Evolutionary conservation across 1,140 invertebrate genomes (phyloP), one percentile per base, ranked within the genome.

Genomic region (Mylabris phalerata): DNA sequence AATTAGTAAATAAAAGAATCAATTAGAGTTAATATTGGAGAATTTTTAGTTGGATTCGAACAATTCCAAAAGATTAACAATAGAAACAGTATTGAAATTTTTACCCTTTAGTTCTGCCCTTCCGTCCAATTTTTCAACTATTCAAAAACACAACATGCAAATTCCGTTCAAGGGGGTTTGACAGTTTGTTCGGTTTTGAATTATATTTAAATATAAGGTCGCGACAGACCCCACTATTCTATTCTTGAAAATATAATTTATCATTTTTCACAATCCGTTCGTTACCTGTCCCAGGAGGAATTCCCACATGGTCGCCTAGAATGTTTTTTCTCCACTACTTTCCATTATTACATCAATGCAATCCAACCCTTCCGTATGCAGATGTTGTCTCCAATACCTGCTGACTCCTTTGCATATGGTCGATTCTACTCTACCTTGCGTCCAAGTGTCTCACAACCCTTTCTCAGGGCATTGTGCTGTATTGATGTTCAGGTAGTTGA

Each of bases 161-260:
- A 70, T 70, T 63, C 61, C 60, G 50, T 48, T 61, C 64, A 59
- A 67, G 63, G 66, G 66, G 64, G 62, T 65, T 67, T 70, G 68
- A 68, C 66, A 70, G 66, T 70, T 70, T 32, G 4, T 32, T 32
- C 32, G 32, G 32, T 32, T 63, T 49, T 70, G 67, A 70, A 70
- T 70, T 65, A 70, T 70, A 70, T 70, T 70, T 61, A 70, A 70
- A 70, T 70, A 70, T 70, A 64, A 70, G 68, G 59, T 64, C 66
- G 56, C 61, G 52, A 55, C 42, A 27, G 54, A 57, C 61, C 61
- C 61, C 55, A 60, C 47, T 60, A 58, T 48, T 51, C 59, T 39
- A 54, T 55, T 61, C 50, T 56, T 57, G n/a, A 65, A 61, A 55
- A 64, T 32, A 32, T 67, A 68, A 70, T 70, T 70, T 70, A 68